Percentiles rank a stretch among this genome's conserved stretches.
Conservation (phyloP, 2,113 vertebrate species). For the Odontesthes bonariensis region DNA sequence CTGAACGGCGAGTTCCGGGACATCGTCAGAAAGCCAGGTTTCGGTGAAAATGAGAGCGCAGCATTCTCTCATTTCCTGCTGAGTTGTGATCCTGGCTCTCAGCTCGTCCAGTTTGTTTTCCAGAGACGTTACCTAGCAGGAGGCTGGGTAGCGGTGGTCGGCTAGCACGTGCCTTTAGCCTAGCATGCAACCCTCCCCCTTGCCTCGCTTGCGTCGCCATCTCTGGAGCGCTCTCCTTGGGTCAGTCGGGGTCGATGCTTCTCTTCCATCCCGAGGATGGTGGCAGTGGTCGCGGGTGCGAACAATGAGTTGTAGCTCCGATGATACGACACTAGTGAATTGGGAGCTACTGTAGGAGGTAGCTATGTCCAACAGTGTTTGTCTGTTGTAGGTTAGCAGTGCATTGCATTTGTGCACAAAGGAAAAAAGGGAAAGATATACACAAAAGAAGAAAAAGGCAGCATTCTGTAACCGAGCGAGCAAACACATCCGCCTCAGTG, state of each 20-base stretch:
- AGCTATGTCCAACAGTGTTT: no score
- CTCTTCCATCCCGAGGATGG: neutral
- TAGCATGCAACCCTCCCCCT: slow-evolving; percentile 14
- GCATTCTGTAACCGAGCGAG: no score
- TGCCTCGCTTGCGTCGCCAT: neutral
- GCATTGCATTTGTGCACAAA: no score
- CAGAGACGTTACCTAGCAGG: neutral
- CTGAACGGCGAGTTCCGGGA: neutral
- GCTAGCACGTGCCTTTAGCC: slow-evolving; percentile 10
- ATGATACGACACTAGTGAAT: no score
- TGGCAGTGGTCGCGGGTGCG: neutral
- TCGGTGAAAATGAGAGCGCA: neutral
- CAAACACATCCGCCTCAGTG: no score
- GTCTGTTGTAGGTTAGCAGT: no score
- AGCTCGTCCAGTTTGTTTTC: slow-evolving; percentile 20
- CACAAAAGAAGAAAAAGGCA: no score
- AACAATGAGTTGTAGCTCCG: neutral
- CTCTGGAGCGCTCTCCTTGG: neutral
- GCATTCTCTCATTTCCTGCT: neutral
- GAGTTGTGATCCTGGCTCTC: neutral
- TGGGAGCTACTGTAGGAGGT: no score
- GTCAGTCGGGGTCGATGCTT: neutral
- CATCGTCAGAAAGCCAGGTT: neutral
- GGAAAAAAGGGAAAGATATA: no score
- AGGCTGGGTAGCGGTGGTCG: neutral